Evolutionary conservation across 2,797 vertebrate genomes (phyloP), one percentile per base, ranked within the genome.

Genomic region (Hyperoplus immaculatus): DNA sequence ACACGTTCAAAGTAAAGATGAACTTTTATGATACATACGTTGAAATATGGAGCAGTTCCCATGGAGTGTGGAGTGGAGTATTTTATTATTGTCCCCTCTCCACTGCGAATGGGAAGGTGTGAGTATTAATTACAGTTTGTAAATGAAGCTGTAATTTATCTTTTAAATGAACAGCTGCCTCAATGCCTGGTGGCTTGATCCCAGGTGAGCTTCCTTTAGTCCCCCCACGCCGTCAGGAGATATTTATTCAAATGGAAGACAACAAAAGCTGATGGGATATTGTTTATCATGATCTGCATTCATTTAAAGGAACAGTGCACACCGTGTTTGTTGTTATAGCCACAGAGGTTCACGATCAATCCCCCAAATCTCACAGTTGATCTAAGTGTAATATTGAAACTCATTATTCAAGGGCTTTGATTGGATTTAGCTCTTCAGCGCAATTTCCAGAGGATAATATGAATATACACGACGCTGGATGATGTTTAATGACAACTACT

Each of bases 141-240:
- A 76, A 84, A 91, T 88, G 75, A 91, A 89, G 84, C 63, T 75
- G 81, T 89, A 87, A 87, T 91, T 79, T 80, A 84, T 90, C 84
- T 87, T 86, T 81, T 75, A 87, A 84, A 90, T 84, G 66, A 89
- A 73, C 86, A 90, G 77, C 81, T 91, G 86, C 74, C 76, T 78
- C 55, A 68, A 73, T 46, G 83, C 77, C 78, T 85, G 47, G 42
- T 79, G 76, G 76, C 66, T 77, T 45, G 74, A 15, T 69, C 85
- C 82, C 84, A 89, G 80, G 84, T 87, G 85, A 82, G 66, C 53
- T 61, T 76, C 54, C 80, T 79, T 87, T 83, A 75, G 61, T 70
- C 79, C 63, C 56, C 62, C 53, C 4, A 42, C 9, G 51, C 49
- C 47, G 39, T 77, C 75, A 61, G n/a, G 39, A 63, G 69, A 80